A percentile compares a stretch with the other conserved stretches of the same genome.
phyloP scores from a whole-genome alignment of 2,888 invertebrate genomes.

The Auanema freiburgensis region DNA sequence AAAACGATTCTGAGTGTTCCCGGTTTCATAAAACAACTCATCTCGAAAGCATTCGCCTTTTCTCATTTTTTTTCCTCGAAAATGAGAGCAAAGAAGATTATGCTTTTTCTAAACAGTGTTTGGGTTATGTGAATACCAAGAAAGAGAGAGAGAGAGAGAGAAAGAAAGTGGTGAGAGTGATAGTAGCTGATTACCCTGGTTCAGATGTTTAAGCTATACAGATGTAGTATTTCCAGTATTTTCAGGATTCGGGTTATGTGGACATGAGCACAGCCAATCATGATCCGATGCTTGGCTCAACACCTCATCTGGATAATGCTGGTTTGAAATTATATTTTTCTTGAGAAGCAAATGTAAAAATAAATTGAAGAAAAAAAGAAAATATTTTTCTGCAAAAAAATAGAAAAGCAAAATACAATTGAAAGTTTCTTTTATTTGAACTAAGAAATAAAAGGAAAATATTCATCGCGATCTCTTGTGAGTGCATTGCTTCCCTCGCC shows the following conservation, averaged over 20 bases:
- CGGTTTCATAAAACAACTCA: no score
- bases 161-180: no score
- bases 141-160: no score
- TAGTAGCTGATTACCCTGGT: neutral
- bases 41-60: neutral
- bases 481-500: neutral
- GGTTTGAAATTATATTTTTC: slow-evolving; percentile 23
- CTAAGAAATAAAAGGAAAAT: slow-evolving; percentile 7
- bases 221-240: slow-evolving; percentile 2
- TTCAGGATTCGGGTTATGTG: slow-evolving; percentile 60
- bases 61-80: neutral
- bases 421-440: slow-evolving; percentile 1
- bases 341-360: neutral
- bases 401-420: neutral
- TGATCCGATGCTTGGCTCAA: slow-evolving; percentile 51
- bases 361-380: slow-evolving; percentile 6
- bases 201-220: neutral
- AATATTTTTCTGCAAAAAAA: neutral
- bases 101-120: no score
- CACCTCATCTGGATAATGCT: slow-evolving; percentile 58
- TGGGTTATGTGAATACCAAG: no score
- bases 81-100: neutral
- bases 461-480: neutral
- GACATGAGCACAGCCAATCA: slow-evolving; percentile 41
- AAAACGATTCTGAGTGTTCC: no score